Conservation (phyloP, 2,113 vertebrate species). For the Sylvietta virens region DNA sequence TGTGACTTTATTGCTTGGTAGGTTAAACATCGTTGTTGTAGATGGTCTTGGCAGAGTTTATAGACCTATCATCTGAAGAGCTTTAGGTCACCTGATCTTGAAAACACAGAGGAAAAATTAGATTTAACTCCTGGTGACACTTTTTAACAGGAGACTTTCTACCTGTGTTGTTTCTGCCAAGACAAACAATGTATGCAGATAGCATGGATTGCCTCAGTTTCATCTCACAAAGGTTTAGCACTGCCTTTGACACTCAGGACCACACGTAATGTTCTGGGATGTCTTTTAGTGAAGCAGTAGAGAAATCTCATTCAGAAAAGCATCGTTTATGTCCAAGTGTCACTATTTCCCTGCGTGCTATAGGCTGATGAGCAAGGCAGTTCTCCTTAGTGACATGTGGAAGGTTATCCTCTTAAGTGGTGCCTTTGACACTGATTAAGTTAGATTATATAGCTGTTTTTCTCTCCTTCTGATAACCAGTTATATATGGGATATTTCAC, state of each 20-base stretch:
- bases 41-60: not conserved
- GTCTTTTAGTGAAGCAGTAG: not conserved
- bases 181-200: not conserved
- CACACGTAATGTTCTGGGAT: not conserved
- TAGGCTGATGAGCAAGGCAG: not conserved
- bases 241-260: not conserved
- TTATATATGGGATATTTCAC: slow-evolving; percentile 49
- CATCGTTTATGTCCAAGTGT: not conserved
- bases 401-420: slow-evolving; percentile 1
- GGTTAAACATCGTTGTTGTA: not conserved
- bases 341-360: not conserved
- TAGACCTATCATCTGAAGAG: not conserved
- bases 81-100: not conserved
- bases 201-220: not conserved
- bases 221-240: not conserved
- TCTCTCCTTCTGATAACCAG: slow-evolving; percentile 60
- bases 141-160: not conserved
- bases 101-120: not conserved
- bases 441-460: slow-evolving; percentile 55
- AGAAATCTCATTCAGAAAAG: not conserved
- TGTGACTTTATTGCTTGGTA: not conserved
- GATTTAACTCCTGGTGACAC: not conserved
- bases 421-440: slow-evolving; percentile 60
- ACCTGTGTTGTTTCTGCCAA: slow-evolving; percentile 7
- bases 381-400: not conserved